phyloP scores from a whole-genome alignment of 1,140 invertebrate genomes.

The Zaprionus davidi region DNA sequence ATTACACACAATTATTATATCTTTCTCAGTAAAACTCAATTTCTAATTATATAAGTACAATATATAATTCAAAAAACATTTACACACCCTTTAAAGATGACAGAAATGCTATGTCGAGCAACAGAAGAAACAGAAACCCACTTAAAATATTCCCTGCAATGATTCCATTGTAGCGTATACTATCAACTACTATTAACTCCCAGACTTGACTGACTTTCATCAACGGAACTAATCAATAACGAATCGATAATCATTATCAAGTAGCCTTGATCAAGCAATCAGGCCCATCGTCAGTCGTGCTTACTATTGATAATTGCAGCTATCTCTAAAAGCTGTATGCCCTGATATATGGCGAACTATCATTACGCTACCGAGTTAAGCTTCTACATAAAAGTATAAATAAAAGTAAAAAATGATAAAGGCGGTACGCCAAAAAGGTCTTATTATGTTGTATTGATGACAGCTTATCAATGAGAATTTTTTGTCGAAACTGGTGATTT shows the following conservation, averaged over 20 bases:
- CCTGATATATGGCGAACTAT: background rate
- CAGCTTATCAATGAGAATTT: constrained; percentile 14
- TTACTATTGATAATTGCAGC: constrained; percentile 21
- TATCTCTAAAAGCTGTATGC: background rate
- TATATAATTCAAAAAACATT: too few relatives aligned
- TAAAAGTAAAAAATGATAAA: constrained; percentile 15
- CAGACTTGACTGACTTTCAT: background rate
- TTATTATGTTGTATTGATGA: background rate
- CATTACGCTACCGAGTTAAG: background rate
- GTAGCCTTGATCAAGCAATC: constrained; percentile 11
- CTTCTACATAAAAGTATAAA: background rate
- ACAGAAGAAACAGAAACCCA: too few relatives aligned
- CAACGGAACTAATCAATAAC: constrained; percentile 9
- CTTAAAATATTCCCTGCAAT: too few relatives aligned
- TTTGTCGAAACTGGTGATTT: constrained; percentile 39
- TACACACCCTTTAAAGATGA: too few relatives aligned
- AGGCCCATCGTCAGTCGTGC: too few relatives aligned
- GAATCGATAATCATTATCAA: constrained; percentile 23
- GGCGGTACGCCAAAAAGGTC: constrained; percentile 9
- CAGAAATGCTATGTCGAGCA: too few relatives aligned
- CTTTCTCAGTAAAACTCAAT: background rate
- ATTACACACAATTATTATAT: background rate
- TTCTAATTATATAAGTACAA: background rate
- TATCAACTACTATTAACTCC: background rate
- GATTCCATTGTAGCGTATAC: background rate